Evolutionary conservation across 2,113 vertebrate species (phyloP), one percentile per base, ranked within the genome.

Genomic region (Trinectes maculatus): DNA sequence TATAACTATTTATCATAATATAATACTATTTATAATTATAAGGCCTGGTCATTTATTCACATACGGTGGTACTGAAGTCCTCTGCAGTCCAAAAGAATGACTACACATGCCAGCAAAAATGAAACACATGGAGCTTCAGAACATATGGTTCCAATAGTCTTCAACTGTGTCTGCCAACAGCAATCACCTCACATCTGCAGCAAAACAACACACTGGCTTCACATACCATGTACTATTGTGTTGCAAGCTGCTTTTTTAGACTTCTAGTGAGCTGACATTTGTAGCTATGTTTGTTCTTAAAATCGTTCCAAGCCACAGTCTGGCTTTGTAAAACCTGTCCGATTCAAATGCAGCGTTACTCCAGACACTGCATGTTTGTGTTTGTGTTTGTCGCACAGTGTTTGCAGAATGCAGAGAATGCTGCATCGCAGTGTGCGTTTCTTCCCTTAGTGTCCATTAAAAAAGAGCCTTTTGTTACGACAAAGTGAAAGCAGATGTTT

Each of bases 141-240:
- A 83, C 87, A 90, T 49, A 37, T 90, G 89, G 56, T 80, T 85
- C 68, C 46, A 85, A 85, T 89, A 53, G 36, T 22, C 56, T 60
- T 67, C 18, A 78, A 70, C 56, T 39, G 24, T 53, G 51, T 70
- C 42, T 31, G 18, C 48, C 46, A 51, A 55, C 31, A 71, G 48
- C 60, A 79, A 77, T 72, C 61, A 65, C 29, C 51, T 85, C 73
- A 56, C 21, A 53, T 71, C 15, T 29, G 57, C 37, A 49, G 11
- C 16, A 25, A 21, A 56, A 71, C 42, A 16, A 52, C 24, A 54
- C 21, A 13, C 60, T 16, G 16, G 55, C 16, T 73, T 79, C 64
- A 55, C 26, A n/a, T 55, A 6, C n/a, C 42, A 39, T 19, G n/a
- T 22, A 54, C 15, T 47, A 31, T 59, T 36, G 51, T 29, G 10